phyloP scores from a whole-genome alignment of 2,797 vertebrate genomes.

The Ctenochaetus hawaiiensis region DNA sequence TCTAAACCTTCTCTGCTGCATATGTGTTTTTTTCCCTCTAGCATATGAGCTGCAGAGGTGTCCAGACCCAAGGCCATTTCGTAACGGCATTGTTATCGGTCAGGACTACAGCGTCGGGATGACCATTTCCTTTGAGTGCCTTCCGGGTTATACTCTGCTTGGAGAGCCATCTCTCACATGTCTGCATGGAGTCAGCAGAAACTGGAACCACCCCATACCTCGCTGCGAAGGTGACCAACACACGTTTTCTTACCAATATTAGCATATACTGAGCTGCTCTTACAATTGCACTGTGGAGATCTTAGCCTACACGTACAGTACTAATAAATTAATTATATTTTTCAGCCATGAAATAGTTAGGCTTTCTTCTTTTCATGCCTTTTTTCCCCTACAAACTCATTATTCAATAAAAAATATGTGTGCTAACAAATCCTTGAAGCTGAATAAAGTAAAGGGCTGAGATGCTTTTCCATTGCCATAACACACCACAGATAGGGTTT shows the following conservation, averaged over 20 bases:
- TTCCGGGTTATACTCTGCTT: constrained; percentile 93
- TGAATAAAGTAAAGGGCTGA: constrained; percentile 15
- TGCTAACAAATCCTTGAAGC: constrained; percentile 15
- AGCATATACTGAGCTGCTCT: neutral
- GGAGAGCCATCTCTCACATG: constrained; percentile 96
- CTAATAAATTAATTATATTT: constrained; percentile 15
- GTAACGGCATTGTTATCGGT: constrained; percentile 94
- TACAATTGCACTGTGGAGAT: neutral
- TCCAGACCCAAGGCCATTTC: constrained; percentile 96
- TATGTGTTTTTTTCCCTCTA: constrained; percentile 60
- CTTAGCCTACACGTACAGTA: neutral
- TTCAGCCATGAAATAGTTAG: neutral
- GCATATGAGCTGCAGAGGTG: constrained; percentile 97
- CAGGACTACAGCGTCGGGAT: constrained; percentile 95
- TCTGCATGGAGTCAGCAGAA: constrained; percentile 95
- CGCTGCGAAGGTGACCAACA: constrained; percentile 92
- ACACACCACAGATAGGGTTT: constrained; percentile 27
- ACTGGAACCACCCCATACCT: constrained; percentile 97
- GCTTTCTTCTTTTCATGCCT: constrained; percentile 13
- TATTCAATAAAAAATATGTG: constrained; percentile 26
- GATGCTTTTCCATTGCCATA: constrained; percentile 13
- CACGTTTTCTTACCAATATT: neutral
- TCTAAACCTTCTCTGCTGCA: constrained; percentile 2
- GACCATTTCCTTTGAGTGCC: constrained; percentile 96
- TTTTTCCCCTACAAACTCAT: constrained; percentile 1